Base-by-base conservation (phyloP, 1,140 invertebrate genomes). In the Ephestia elutella region DNA sequence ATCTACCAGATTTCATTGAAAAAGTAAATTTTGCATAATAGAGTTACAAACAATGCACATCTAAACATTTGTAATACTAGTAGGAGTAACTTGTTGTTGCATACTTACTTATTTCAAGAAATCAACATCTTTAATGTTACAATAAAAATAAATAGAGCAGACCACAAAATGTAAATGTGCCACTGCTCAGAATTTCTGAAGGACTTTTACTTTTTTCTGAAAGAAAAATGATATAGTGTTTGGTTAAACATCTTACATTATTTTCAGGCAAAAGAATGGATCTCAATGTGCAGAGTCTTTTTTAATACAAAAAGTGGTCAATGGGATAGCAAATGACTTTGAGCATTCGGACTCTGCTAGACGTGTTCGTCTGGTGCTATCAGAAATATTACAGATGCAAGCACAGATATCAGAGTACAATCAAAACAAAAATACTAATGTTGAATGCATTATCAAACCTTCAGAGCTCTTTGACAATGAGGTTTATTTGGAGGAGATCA, bases 391-490 rank as follows among this genome's bases (percentile, higher is more conserved):
- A 0, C 95, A 94, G 78, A 94, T 98, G 80, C 93, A 96, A 72
- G 94, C 95, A 21, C 96, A 98, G 90, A 93, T 98, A 66, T 85
- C 90, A 35, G 93, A 94, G 66, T 89, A 90, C 54, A 90, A 91
- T 59, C 92, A 92, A 62, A 86, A 76, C 59, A 89, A 87, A 68
- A 68, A 68, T 25, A 67, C 74, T 48, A 88, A 91, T 66, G 80
- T 89, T 49, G 95, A 96, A 59, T 93, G 92, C 73, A 93, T 93
- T 71, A 90, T 95, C 4, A 96, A 96, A 77, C 92, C 94, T 51
- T 97, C 96, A 0, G 97, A 99, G 78, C 87, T 99, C 20, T 98
- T 99, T 90, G 97, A 99, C 75, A 97, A 97, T 90, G 93, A 95
- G 66, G 96, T 99, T 0, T 99, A 98, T 76, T 91, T 98, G 60